Percentiles rank a stretch among this genome's conserved stretches.
These are phyloP conservation scores for Delphinus delphis DNA, from an alignment of 2,113 vertebrate genomes.

Conservation along the genomic window DNA sequence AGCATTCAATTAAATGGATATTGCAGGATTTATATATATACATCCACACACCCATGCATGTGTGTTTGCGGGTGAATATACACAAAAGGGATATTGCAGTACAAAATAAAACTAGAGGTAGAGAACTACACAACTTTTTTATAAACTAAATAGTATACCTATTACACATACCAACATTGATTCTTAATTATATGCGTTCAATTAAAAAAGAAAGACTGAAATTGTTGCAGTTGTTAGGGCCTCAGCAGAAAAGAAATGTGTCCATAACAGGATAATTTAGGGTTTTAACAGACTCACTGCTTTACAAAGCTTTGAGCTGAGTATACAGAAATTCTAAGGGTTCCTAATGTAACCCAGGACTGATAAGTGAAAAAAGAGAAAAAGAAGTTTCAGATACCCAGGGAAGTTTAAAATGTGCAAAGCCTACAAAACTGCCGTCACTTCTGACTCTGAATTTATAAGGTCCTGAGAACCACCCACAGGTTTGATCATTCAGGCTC, in stretches of 20 bases:
- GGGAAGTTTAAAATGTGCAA: neutral
- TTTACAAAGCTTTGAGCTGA: neutral
- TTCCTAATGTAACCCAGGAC: neutral
- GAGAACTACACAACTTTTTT: neutral
- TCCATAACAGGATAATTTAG: neutral
- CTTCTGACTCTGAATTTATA: neutral
- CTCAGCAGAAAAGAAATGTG: neutral
- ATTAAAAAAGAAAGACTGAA: neutral
- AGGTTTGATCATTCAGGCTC: neutral
- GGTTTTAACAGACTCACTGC: neutral
- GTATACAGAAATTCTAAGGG: neutral
- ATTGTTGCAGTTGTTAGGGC: neutral
- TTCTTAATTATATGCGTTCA: neutral
- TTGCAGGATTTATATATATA: neutral
- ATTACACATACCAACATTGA: neutral
- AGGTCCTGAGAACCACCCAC: neutral
- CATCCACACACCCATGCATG: accelerated
- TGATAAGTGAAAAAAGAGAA: neutral
- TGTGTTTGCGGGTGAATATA: neutral
- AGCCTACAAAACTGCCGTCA: accelerated
- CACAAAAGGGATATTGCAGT: neutral
- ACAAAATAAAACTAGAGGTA: neutral
- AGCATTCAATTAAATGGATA: neutral
- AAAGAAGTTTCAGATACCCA: neutral
- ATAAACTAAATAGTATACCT: neutral